Evolutionary conservation across 2,888 invertebrate species (phyloP), one percentile per base, ranked within the genome.

Genomic region (Caenorhabditis angaria): DNA sequence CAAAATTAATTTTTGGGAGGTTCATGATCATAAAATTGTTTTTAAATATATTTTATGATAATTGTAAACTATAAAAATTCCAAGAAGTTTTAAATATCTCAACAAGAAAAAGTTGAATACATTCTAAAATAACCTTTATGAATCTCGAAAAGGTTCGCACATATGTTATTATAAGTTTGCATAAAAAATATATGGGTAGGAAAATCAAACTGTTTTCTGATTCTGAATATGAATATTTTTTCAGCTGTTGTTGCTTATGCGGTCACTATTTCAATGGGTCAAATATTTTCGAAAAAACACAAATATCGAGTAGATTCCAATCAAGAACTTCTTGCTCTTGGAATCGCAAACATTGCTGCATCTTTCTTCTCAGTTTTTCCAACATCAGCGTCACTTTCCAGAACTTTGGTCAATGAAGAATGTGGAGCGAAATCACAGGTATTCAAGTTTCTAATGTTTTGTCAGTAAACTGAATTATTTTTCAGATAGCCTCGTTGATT

Each of bases 401-500:
- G 82, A 59, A 78, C 77, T 2, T 61, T 81, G 6, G 77, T 81
- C 22, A 83, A 80, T 48, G 82, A 82, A 60, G 74, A 60, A 28
- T 67, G 75, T 28, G 80, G 79, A 10, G 76, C 80, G 0, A 79
- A 69, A 57, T 71, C 73, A 14, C 77, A 76, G 61, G 76, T 76
- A 41, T 41, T n/a, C 0, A 28, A 20, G 41, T 14, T 10, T 35
- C 35, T 35, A 35, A 35, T 10, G 14, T 10, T 35, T 10, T 10
- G 14, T 10, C 35, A 10, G 35, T 35, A 6, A 35, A 35, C 14
- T 35, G 14, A 35, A 14, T 35, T 14, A 29, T 70, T 41, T 41
- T 41, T 63, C 93, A 89, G 89, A 69, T 89, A 54, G 93, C 94
- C 0, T 93, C 93, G 0, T 85, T 94, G 20, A 91, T 95, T 53